Percentiles rank a stretch among this genome's conserved stretches.
These are phyloP conservation scores for Nasua narica DNA, from an alignment of 2,797 vertebrate genomes.

Conservation along the genomic window DNA sequence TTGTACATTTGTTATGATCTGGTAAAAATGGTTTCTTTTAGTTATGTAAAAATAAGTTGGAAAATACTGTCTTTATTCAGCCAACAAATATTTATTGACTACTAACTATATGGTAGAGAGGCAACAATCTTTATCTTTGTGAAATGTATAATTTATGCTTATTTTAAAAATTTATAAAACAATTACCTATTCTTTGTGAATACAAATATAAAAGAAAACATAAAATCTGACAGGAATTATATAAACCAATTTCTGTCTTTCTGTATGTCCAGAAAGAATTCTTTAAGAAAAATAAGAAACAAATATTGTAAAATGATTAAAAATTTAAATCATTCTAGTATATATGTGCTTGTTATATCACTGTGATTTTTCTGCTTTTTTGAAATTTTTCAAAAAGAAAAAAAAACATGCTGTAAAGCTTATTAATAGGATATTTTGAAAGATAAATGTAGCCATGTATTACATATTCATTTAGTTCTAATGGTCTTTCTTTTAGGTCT, in stretches of 20 bases:
- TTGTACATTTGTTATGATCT: neutral
- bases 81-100: neutral
- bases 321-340: slow-evolving; percentile 18
- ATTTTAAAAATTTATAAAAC: neutral
- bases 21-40: neutral
- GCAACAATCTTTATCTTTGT: neutral
- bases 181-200: neutral
- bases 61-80: neutral
- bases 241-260: neutral
- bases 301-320: slow-evolving; percentile 1
- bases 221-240: neutral
- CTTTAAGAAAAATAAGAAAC: neutral
- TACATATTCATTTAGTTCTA: slow-evolving; percentile 48
- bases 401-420: neutral
- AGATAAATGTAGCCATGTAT: slow-evolving; percentile 38
- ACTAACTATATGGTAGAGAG: neutral
- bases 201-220: neutral
- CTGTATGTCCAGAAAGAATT: neutral
- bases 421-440: slow-evolving; percentile 33
- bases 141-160: neutral
- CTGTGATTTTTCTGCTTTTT: neutral
- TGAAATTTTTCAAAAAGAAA: slow-evolving; percentile 9
- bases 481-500: slow-evolving; percentile 27
- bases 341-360: slow-evolving; percentile 5
- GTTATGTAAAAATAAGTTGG: neutral